Conservation (phyloP, 2,888 invertebrate genomes). For the Apodemia zela region DNA sequence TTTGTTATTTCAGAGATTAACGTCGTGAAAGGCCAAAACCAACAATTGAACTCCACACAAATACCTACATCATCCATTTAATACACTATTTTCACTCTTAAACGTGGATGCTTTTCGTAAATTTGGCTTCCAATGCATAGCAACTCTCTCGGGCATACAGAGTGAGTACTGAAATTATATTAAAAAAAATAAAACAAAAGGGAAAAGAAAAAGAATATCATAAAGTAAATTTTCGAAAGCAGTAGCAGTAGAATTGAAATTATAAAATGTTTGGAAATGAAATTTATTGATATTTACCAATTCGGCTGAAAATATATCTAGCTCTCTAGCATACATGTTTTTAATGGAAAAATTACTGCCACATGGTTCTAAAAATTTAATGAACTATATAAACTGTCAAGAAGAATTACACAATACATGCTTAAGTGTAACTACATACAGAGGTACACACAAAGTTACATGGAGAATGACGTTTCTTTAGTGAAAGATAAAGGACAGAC, state of each 20-base stretch:
- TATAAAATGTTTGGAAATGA: background rate
- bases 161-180: constrained; percentile 76
- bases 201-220: constrained; percentile 34
- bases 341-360: constrained; percentile 27
- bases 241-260: constrained; percentile 6
- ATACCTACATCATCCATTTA: constrained; percentile 79
- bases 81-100: constrained; percentile 80
- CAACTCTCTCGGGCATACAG: constrained; percentile 79
- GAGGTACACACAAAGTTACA: constrained; percentile 59
- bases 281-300: constrained; percentile 7
- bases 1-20: constrained; percentile 41
- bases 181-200: constrained; percentile 51
- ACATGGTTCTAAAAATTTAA: constrained; percentile 31
- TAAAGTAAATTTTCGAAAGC: constrained; percentile 22
- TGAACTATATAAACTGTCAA: constrained; percentile 36
- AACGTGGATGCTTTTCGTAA: constrained; percentile 79
- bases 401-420: constrained; percentile 62
- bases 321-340: constrained; percentile 35
- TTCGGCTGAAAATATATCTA: constrained; percentile 24
- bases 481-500: constrained; percentile 71
- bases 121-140: constrained; percentile 80
- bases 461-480: constrained; percentile 56
- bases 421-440: constrained; percentile 62
- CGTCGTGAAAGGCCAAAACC: constrained; percentile 34
- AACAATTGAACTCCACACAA: constrained; percentile 37